These are phyloP conservation scores for Thalpophila matura DNA, from an alignment of 2,888 invertebrate species.

Conservation along the genomic window DNA sequence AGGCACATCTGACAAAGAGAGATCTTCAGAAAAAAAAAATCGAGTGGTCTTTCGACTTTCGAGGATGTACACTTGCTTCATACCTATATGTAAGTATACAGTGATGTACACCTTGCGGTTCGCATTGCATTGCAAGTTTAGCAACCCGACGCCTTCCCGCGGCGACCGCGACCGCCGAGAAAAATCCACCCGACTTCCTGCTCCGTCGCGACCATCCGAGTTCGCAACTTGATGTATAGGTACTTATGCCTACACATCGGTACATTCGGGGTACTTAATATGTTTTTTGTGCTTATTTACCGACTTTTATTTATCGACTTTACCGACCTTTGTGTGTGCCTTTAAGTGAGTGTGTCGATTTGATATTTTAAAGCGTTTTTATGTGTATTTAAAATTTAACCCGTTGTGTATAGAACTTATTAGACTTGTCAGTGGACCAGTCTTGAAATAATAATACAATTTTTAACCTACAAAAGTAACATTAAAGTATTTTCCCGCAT, in stretches of 20 bases:
- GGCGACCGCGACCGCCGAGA: constrained; percentile 59
- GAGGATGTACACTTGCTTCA: constrained; percentile 27
- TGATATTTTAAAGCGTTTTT: constrained; percentile 24
- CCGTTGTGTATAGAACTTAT: background rate
- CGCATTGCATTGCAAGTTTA: constrained; percentile 50
- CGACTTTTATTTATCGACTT: constrained; percentile 27
- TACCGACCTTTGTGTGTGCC: no score
- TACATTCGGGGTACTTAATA: no score
- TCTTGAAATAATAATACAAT: no score
- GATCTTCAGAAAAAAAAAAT: constrained; percentile 1
- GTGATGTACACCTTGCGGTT: constrained; percentile 50
- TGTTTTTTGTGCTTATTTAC: constrained; percentile 38
- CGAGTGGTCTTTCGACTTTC: background rate
- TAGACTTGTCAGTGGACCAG: background rate
- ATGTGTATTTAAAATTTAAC: constrained; percentile 28
- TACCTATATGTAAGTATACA: background rate
- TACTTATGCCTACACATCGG: constrained; percentile 25
- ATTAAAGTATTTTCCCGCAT: background rate
- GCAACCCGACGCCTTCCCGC: constrained; percentile 52
- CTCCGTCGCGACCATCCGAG: constrained; percentile 64
- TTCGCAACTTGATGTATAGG: constrained; percentile 67
- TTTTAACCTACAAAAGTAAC: background rate
- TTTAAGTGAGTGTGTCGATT: constrained; percentile 26
- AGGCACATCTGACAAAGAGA: background rate
- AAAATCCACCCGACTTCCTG: constrained; percentile 72